Base-by-base conservation (phyloP, 2,113 vertebrate genomes). In the Neogobius melanostomus region DNA sequence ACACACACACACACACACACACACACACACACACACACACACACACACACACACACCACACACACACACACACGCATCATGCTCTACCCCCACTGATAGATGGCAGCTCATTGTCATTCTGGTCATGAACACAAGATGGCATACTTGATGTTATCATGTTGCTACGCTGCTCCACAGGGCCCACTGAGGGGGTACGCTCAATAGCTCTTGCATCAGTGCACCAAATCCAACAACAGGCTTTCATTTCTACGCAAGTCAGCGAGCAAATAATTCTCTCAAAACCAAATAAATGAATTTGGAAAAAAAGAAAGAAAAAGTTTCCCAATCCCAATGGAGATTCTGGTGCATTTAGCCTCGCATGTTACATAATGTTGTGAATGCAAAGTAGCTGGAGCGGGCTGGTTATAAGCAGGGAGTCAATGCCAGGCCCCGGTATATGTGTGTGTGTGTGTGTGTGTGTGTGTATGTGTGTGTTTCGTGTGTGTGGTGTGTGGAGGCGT, bases 91-190 rank as follows among this genome's bases (percentile, higher is more conserved):
- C 11, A 11, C 54, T 28, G 17, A 14, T 10, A 11, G 6, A 63
- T 76, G 45, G 52, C 1, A 64, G 64, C 14, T 11, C 42, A 56
- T 28, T 78, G 82, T 57, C 11, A 15, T 86, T 74, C 80, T 76
- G 16, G 61, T 46, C 16, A 62, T 45, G 69, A 79, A 80, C 89
- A 92, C 82, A 78, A 87, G 91, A 69, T 87, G 91, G 86, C 89
- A 69, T 6, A 59, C 82, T 82, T 75, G 84, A 72, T 54, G 15
- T 73, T 71, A 15, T 66, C 74, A 68, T 56, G 51, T 12, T 42
- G 28, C 46, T 17, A 60, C 15, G 0, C 16, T 6, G 11, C 66
- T 52, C 64, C 45, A 61, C 56, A 74, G 71, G 52, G 61, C 62
- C 71, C 48, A 28, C 62, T 52, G 70, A 62, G 57, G 57, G 28